These are phyloP conservation scores for Eciton burchellii DNA, from an alignment of 1,140 invertebrate species.

Conservation along the genomic window DNA sequence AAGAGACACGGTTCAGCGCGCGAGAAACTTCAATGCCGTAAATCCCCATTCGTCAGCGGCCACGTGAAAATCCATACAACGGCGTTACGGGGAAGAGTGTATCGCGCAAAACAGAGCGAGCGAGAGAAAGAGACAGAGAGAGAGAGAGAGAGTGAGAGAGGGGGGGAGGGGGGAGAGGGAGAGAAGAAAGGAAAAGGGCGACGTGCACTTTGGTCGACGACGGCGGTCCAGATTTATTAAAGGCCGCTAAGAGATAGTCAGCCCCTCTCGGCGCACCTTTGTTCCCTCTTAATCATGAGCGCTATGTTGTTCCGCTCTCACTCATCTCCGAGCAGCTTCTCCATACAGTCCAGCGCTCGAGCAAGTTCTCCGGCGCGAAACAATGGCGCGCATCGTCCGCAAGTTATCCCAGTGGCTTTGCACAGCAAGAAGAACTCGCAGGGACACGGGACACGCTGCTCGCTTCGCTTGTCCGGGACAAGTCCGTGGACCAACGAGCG, in stretches of 20 bases:
- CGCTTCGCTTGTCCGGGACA: conserved; percentile 53
- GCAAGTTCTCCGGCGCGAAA: conserved; percentile 46
- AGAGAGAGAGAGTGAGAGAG: too few relatives aligned
- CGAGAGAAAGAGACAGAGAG: too few relatives aligned
- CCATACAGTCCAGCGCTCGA: not conserved
- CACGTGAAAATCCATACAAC: not conserved
- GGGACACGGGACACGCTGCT: conserved; percentile 44
- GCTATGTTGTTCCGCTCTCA: conserved; percentile 44
- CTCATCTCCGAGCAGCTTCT: conserved; percentile 45
- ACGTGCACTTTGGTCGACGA: not conserved
- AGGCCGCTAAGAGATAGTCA: conserved; percentile 16
- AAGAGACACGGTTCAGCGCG: not conserved
- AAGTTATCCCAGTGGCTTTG: conserved; percentile 57
- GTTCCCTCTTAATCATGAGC: conserved; percentile 62
- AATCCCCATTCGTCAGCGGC: not conserved
- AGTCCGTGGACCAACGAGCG: conserved; percentile 40
- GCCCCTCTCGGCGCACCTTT: conserved; percentile 37
- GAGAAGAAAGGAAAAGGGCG: not conserved
- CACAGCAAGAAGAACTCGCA: conserved; percentile 46
- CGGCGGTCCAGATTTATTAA: conserved; percentile 43
- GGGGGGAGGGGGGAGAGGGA: too few relatives aligned
- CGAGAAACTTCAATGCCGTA: not conserved
- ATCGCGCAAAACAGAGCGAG: too few relatives aligned
- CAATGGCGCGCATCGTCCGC: conserved; percentile 52
- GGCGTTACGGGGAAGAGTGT: not conserved